Conservation (phyloP, 2,888 invertebrate species). For the Plebejus anna region DNA sequence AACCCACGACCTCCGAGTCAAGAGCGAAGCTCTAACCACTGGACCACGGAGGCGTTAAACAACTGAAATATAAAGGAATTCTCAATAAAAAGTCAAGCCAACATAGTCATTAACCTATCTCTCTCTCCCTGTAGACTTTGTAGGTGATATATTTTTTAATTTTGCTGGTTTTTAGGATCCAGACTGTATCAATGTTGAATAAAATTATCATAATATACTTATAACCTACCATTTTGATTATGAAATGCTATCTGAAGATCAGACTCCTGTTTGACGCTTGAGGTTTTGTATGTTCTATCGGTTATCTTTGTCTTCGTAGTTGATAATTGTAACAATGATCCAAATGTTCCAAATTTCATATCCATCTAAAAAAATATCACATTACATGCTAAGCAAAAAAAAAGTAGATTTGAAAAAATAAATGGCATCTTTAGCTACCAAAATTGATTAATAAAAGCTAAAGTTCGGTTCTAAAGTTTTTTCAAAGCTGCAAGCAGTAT, state of each 20-base stretch:
- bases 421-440: background rate
- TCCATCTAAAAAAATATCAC: background rate
- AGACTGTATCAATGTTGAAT: background rate
- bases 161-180: background rate
- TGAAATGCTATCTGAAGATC: background rate
- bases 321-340: background rate
- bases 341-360: background rate
- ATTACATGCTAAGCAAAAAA: too few species aligned
- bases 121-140: background rate
- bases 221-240: background rate
- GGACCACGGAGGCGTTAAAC: too few species aligned
- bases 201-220: background rate
- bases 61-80: too few species aligned
- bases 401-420: background rate
- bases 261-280: background rate
- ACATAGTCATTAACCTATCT: too few species aligned
- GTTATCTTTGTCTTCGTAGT: background rate
- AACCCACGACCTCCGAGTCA: too few species aligned
- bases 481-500: too few species aligned
- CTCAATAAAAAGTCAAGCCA: too few species aligned
- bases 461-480: too few species aligned
- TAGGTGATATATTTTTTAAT: background rate
- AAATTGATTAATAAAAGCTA: too few species aligned
- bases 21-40: too few species aligned
- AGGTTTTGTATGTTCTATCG: background rate